phyloP scores from a whole-genome alignment of 2,888 invertebrate genomes.

The Lamellibrachia columna region DNA sequence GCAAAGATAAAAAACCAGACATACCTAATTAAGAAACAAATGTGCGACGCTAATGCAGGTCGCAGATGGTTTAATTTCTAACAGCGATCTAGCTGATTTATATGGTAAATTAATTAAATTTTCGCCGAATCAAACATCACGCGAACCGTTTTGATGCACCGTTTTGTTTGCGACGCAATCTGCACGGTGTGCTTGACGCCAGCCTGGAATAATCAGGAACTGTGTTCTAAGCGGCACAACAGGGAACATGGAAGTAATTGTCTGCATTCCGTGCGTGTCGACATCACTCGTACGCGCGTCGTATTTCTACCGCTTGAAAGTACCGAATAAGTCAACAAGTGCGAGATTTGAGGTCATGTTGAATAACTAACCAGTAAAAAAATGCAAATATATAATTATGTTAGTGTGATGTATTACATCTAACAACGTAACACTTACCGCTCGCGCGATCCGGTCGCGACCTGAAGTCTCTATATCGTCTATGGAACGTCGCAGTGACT shows the following conservation, averaged over 20 bases:
- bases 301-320: not conserved
- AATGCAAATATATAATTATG: not conserved
- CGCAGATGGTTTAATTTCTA: not conserved
- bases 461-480: too few relatives aligned
- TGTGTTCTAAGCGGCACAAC: not conserved
- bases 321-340: not conserved
- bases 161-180: not conserved
- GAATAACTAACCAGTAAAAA: not conserved
- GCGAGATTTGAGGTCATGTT: not conserved
- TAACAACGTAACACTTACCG: too few relatives aligned
- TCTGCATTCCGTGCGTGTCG: not conserved
- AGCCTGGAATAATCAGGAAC: not conserved
- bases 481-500: too few relatives aligned
- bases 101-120: not conserved
- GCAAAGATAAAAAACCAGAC: not conserved
- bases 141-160: not conserved
- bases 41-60: not conserved
- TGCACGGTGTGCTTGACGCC: not conserved
- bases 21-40: not conserved
- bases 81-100: not conserved
- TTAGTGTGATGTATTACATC: not conserved
- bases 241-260: not conserved
- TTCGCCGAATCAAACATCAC: not conserved
- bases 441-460: too few relatives aligned
- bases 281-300: not conserved